phyloP scores from a whole-genome alignment of 2,113 vertebrate species.

The Serinus canaria region DNA sequence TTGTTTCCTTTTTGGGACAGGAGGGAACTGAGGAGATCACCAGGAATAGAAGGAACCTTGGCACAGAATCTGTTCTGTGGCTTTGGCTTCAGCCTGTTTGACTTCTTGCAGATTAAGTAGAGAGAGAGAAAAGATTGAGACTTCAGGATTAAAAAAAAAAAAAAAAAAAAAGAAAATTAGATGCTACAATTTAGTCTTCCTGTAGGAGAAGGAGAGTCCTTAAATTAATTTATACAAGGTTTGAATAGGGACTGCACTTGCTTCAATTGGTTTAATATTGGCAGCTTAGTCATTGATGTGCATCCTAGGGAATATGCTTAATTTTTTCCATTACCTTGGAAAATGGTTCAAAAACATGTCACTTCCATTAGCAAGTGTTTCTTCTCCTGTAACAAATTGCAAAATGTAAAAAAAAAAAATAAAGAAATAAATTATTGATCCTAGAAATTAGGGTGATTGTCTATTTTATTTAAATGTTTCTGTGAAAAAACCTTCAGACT shows the following conservation, averaged over 20 bases:
- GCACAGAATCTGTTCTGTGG: neutral
- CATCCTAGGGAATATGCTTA: slow-evolving; percentile 9
- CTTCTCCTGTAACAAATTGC: slow-evolving; percentile 54
- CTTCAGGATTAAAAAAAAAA: neutral
- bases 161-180: slow-evolving; percentile 1
- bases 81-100: slow-evolving; percentile 15
- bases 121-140: neutral
- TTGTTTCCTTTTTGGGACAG: slow-evolving; percentile 40
- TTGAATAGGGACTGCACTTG: slow-evolving; percentile 35
- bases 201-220: slow-evolving; percentile 24
- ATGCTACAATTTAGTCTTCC: slow-evolving; percentile 50
- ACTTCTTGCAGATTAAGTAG: neutral
- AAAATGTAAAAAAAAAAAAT: slow-evolving; percentile 7
- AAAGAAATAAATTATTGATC: slow-evolving; percentile 46
- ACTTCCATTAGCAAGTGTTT: slow-evolving; percentile 35
- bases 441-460: neutral
- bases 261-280: slow-evolving; percentile 1
- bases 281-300: slow-evolving; percentile 13
- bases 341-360: slow-evolving; percentile 2
- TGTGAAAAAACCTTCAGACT: neutral
- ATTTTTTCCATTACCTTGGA: slow-evolving; percentile 28
- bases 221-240: neutral
- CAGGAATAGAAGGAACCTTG: neutral
- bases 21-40: neutral
- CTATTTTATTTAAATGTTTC: neutral